Percentiles rank a stretch among this genome's conserved stretches.
These are phyloP conservation scores for Mercenaria mercenaria DNA, from an alignment of 1,140 invertebrate species.

Conservation along the genomic window DNA sequence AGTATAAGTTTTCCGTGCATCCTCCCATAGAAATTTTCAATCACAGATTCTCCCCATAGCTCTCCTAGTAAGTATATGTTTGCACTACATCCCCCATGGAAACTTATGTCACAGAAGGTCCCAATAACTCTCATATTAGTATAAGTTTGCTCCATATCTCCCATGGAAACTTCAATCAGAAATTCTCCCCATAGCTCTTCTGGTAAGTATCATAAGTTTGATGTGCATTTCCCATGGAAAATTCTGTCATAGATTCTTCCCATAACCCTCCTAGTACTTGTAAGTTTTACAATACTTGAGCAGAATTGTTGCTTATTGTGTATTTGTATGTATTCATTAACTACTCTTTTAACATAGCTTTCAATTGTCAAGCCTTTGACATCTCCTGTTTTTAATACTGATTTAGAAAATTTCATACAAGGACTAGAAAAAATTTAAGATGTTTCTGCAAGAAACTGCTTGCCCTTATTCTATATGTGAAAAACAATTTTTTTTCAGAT, in stretches of 20 bases:
- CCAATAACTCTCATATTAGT: slow-evolving; percentile 90
- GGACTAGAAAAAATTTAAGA: too few species aligned
- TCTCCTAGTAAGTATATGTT: slow-evolving; percentile 89
- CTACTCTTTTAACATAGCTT: too few species aligned
- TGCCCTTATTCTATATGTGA: too few species aligned
- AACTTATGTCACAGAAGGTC: slow-evolving; percentile 87
- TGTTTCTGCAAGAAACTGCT: too few species aligned
- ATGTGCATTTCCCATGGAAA: slow-evolving; percentile 85
- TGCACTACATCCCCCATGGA: slow-evolving; percentile 86
- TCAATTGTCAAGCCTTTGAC: too few species aligned
- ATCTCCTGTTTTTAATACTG: too few species aligned
- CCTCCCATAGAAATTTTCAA: slow-evolving; percentile 81
- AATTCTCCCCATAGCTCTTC: slow-evolving; percentile 92
- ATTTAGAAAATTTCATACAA: too few species aligned
- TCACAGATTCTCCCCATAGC: slow-evolving; percentile 89
- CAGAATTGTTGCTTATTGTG: too few species aligned
- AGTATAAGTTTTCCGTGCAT: slow-evolving; percentile 83
- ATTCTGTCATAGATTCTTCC: slow-evolving; percentile 87
- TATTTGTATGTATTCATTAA: too few species aligned
- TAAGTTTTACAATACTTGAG: background rate
- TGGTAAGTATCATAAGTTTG: slow-evolving; percentile 77
- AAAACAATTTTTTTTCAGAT: slow-evolving; percentile 6
- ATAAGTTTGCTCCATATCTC: slow-evolving; percentile 85
- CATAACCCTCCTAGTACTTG: slow-evolving; percentile 89
- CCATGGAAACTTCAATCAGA: slow-evolving; percentile 76